Evolutionary conservation across 2,113 vertebrate species (phyloP), one percentile per base, ranked within the genome.

Genomic region (Notothenia coriiceps): DNA sequence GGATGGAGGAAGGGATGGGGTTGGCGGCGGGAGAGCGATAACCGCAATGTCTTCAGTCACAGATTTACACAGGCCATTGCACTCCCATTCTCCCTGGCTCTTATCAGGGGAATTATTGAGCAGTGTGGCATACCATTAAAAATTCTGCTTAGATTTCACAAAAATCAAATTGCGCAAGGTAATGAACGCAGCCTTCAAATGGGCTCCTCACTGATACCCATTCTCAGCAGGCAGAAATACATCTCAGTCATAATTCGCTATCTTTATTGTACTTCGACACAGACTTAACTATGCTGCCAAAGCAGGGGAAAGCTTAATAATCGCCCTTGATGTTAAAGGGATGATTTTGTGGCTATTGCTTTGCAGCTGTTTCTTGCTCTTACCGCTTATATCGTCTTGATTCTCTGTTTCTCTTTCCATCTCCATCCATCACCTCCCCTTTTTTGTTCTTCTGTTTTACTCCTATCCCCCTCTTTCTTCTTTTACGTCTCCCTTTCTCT

Each of bases 111-210:
- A 90, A 87, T 94, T 93, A 93, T 92, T 93, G 93, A 93, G 90
- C 91, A 91, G 90, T 84, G 86, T 90, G 90, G 91, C 88, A 88
- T 68, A 79, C 92, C 90, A 91, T 94, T 93, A 92, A 94, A 92
- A 94, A 92, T 94, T 94, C 91, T 89, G 93, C 93, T 94, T 93
- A 92, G 90, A 92, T 93, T 94, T 94, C 93, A 93, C 90, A 93
- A 93, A 94, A 94, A 91, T 90, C 90, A 88, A 91, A 92, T 89
- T 90, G 90, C 82, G 83, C 75, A 50, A 90, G 91, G 90, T 93
- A 93, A 93, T 92, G 90, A 93, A 90, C 82, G 82, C 73, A 44
- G 89, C 86, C 49, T 83, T 88, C 86, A 91, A 91, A 92, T 80
- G 88, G 91, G 85, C 83, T 76, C 81, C 85, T 86, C 86, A 54